Evolutionary conservation across 2,888 invertebrate species (phyloP).

Genomic region (Sinohyriopsis cumingii): DNA sequence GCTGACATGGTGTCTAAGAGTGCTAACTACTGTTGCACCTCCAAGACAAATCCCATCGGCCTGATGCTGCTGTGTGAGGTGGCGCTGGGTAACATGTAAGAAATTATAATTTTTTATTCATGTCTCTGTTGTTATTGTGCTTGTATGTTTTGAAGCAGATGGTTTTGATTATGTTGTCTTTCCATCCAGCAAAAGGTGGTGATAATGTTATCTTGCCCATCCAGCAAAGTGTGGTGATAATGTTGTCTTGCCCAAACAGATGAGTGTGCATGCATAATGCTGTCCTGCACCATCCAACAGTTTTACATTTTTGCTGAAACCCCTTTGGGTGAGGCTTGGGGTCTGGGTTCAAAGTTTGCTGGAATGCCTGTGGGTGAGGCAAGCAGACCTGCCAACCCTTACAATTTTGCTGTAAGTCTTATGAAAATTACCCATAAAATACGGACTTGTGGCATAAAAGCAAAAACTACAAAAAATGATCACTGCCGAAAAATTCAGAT

Average conservation of each 20-base stretch:
- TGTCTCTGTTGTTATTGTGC: neutral
- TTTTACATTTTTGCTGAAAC: too few species aligned
- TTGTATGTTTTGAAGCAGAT: neutral
- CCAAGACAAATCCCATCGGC: slow-evolving; percentile 81
- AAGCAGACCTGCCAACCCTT: too few species aligned
- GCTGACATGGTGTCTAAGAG: slow-evolving; percentile 99
- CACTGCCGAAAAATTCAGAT: too few species aligned
- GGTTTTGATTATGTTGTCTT: neutral
- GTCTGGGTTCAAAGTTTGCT: too few species aligned
- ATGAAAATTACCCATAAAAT: too few species aligned
- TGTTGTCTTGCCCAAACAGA: too few species aligned
- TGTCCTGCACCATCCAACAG: too few species aligned
- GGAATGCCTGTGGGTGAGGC: too few species aligned
- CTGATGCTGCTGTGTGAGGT: slow-evolving; percentile 92
- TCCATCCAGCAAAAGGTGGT: neutral
- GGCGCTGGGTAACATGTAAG: slow-evolving; percentile 92
- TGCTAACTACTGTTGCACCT: slow-evolving; percentile 94
- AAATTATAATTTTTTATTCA: slow-evolving; percentile 37
- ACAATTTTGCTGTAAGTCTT: too few species aligned
- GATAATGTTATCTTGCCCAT: neutral
- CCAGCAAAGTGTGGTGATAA: neutral
- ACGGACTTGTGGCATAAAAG: too few species aligned
- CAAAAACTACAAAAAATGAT: too few species aligned
- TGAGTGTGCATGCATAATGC: neutral
- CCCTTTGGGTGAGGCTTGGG: too few species aligned